Percentiles rank a stretch among this genome's conserved stretches.
Conservation (phyloP, 2,113 vertebrate genomes). For the Desmodus rotundus region DNA sequence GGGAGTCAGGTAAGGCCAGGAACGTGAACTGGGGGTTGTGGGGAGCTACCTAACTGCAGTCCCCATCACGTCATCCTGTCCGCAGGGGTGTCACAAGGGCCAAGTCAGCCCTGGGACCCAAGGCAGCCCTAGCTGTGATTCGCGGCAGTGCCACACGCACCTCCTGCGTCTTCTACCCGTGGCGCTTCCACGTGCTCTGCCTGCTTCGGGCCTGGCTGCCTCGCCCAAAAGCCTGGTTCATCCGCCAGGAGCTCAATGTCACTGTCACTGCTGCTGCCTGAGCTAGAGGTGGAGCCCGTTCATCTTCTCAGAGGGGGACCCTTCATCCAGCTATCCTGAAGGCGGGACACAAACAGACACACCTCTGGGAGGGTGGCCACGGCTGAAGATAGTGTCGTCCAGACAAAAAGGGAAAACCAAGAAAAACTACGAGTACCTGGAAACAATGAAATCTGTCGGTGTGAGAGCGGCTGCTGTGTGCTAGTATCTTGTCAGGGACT, state of each 20-base stretch:
- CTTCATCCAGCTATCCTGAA: background rate
- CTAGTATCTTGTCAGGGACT: background rate
- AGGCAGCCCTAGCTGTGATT: constrained; percentile 85
- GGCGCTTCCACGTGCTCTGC: constrained; percentile 72
- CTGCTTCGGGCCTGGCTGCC: constrained; percentile 82
- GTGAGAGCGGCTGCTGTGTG: background rate
- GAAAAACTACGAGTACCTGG: background rate
- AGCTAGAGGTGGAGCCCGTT: background rate
- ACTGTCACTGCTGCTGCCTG: constrained; percentile 55
- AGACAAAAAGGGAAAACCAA: background rate
- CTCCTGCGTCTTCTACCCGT: constrained; percentile 84
- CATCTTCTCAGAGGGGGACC: too few species aligned
- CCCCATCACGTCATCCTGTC: background rate
- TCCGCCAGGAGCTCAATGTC: constrained; percentile 77
- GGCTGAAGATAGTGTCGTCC: background rate
- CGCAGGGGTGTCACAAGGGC: background rate
- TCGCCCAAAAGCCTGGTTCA: constrained; percentile 52
- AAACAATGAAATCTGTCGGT: background rate
- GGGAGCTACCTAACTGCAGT: background rate
- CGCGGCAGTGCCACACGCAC: constrained; percentile 76
- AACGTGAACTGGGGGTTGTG: fast-evolving
- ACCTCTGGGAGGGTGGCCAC: fast-evolving
- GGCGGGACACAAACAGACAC: background rate
- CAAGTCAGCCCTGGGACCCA: constrained; percentile 75
- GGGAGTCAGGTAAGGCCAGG: constrained; percentile 78